Evolutionary conservation across 1,140 invertebrate species (phyloP), one percentile per base, ranked within the genome.

Genomic region (Wasmannia auropunctata): DNA sequence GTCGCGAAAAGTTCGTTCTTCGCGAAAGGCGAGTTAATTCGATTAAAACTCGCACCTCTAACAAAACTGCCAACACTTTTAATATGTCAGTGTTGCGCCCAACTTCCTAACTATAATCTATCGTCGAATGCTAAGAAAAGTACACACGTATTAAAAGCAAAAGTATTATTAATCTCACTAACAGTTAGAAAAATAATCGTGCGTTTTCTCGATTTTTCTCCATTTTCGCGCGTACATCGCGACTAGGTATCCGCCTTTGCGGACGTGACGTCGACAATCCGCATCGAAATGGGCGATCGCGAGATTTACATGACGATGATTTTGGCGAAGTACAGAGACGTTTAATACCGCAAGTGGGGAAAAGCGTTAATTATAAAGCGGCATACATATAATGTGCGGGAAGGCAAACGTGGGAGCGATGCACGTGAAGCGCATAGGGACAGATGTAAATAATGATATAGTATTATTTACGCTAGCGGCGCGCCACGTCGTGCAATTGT

Each of bases 1-100:
- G 51, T 83, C 67, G 67, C 79, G 40, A 83, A 83, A 83, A 83
- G 79, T 83, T 83, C 51, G 67, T 58, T 74, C 67, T 58, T 83
- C 83, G 80, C 81, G 60, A 72, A 88, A 54, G 88, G 60, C 37
- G 75, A 8, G 46, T 69, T 89, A 86, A 89, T 89, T 86, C 75
- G 54, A 77, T 63, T 43, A 72, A 75, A 83, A 88, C 74, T 79
- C 67, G 25, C 28, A 49, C 54, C 43, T 56, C 40, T 81, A 62
- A 86, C 76, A 75, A 86, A 86, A 79, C 49, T 51, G 46, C 54
- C 19, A 34, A 69, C 87, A 77, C 72, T 88, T 89, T 89, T 88
- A 89, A 89, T 86, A 81, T 58, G 88, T 37, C n/a, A 22, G 37
- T 25, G 51, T 19, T n/a, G 16, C 11, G 46, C 6, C 51, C 51